phyloP scores from a whole-genome alignment of 2,888 invertebrate species.

The Drosophila infuscata region DNA sequence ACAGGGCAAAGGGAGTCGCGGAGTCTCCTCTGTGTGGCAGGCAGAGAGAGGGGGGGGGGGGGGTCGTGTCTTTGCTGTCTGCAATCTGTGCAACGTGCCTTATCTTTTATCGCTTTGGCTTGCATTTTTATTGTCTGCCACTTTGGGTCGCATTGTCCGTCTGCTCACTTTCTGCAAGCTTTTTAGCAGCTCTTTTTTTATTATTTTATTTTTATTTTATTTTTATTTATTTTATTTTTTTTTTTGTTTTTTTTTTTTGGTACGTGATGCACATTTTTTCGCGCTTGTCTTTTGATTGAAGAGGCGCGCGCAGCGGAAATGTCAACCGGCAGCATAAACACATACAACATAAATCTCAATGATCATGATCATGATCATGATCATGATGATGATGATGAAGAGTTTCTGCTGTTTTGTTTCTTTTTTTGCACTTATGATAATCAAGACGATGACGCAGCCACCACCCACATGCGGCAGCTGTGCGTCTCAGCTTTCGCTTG shows the following conservation, averaged over 20 bases:
- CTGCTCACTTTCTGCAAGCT: conserved; percentile 27
- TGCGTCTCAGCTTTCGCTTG: conserved; percentile 57
- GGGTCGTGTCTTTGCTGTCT: conserved; percentile 12
- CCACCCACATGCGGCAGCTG: conserved; percentile 57
- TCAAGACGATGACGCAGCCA: conserved; percentile 48
- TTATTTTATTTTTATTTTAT: conserved; percentile 14
- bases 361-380: conserved; percentile 41
- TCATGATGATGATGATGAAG: conserved; percentile 46
- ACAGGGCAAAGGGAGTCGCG: conserved; percentile 28
- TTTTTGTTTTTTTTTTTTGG: conserved; percentile 39
- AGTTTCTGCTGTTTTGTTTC: not conserved
- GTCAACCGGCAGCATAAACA: conserved; percentile 75
- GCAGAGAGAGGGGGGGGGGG: too few species aligned
- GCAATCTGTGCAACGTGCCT: conserved; percentile 73
- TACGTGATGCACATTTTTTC: conserved; percentile 66
- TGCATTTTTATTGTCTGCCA: conserved; percentile 74
- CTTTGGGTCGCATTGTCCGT: conserved; percentile 66
- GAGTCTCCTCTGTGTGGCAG: not conserved
- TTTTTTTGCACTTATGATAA: conserved; percentile 37
- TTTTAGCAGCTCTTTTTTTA: conserved; percentile 14
- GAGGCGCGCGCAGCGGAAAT: conserved; percentile 73
- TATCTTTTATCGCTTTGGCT: conserved; percentile 75
- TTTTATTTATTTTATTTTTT: conserved; percentile 1
- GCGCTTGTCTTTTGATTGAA: conserved; percentile 71
- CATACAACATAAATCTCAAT: conserved; percentile 76